A percentile compares a stretch with the other conserved stretches of the same genome.
These are phyloP conservation scores for Schrankia costaestrigalis DNA, from an alignment of 2,888 invertebrate genomes.

Conservation along the genomic window DNA sequence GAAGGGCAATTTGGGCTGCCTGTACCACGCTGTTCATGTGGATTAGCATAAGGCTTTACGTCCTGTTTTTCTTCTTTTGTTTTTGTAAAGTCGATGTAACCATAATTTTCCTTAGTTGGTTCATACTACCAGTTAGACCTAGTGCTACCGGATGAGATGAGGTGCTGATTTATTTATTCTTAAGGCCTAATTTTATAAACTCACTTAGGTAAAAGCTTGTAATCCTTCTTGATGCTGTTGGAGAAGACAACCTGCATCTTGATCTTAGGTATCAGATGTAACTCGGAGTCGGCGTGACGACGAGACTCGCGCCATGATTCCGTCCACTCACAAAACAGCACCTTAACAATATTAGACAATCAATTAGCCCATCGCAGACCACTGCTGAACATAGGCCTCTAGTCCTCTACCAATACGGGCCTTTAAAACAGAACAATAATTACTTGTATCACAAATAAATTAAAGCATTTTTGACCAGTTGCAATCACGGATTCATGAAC, in stretches of 20 bases:
- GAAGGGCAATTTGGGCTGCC: too few relatives aligned
- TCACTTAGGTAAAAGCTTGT: constrained; percentile 84
- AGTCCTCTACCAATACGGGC: too few relatives aligned
- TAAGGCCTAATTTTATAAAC: background rate
- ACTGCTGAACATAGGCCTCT: too few relatives aligned
- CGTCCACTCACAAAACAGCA: constrained; percentile 80
- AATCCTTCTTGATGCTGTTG: constrained; percentile 87
- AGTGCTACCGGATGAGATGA: too few relatives aligned
- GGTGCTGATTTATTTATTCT: background rate
- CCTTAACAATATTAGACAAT: constrained; percentile 34
- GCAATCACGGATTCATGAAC: too few relatives aligned
- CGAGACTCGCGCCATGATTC: constrained; percentile 88
- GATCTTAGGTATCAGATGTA: constrained; percentile 86
- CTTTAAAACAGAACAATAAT: too few relatives aligned
- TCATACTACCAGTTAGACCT: too few relatives aligned
- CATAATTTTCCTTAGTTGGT: background rate
- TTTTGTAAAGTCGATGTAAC: background rate
- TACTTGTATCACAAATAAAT: too few relatives aligned
- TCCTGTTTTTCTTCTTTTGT: background rate
- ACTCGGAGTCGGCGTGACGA: constrained; percentile 85
- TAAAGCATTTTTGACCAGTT: too few relatives aligned
- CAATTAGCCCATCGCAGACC: too few relatives aligned
- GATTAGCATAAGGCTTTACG: background rate
- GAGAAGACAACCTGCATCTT: constrained; percentile 84
- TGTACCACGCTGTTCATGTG: background rate